Evolutionary conservation across 2,113 vertebrate species (phyloP), one percentile per base, ranked within the genome.

Genomic region (Catharus fuscescens): DNA sequence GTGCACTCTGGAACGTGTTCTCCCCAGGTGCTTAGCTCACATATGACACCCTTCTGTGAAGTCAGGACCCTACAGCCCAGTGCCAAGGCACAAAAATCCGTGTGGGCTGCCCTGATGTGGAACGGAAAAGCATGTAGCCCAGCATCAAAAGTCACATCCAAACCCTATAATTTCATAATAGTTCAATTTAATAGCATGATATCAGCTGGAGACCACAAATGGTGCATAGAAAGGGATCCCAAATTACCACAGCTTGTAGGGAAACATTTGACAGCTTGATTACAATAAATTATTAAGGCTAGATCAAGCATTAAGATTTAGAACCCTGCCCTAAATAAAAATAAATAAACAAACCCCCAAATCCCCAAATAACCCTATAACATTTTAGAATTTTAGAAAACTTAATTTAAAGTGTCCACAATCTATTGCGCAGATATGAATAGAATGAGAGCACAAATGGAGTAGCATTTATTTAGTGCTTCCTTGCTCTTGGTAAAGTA

Each of bases 121-220:
- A 84, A 81, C 71, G 47, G 26, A 73, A 84, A 73, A 91, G 12
- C 11, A 5, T 45, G 20, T 36, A 50, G n/a, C 1, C 1, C 42
- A 26, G 34, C 42, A 86, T 32, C 50, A 86, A 14, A 59, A 84
- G 61, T 80, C 61, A 66, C 29, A 89, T 60, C 32, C 4, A 2
- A 57, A 60, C 26, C 54, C 11, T 45, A 5, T 60, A 50, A 79
- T 93, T 95, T 81, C 40, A 24, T 71, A 74, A 74, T 79, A 52
- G 23, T n/a, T 79, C 57, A 88, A n/a, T 82, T 81, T 93, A 71
- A 85, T 93, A 82, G 66, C 4, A 10, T 23, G 20, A 38, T 90
- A 80, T 86, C 80, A 86, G 44, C 89, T 91, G 78, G 73, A 90
- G 17, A 78, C 31, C 48, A 67, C 70, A 95, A 95, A 79, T 62